Evolutionary conservation across 2,888 invertebrate species (phyloP), one percentile per base, ranked within the genome.

Genomic region (Drosophila cyrtoloma): DNA sequence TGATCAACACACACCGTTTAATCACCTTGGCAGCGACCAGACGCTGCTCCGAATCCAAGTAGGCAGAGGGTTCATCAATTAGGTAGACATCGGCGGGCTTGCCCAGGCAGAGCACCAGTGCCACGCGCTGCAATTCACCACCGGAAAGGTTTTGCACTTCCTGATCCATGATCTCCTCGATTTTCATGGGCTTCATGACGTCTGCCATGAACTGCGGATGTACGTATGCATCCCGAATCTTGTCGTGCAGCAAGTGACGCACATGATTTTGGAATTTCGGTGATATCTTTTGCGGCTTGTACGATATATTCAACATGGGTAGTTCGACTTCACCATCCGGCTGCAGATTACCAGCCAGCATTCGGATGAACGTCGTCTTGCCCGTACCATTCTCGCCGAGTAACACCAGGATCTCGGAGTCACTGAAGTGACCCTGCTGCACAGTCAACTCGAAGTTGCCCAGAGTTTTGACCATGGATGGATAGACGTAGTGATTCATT

Each of bases 201-300:
- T 99, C 99, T 14, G 99, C 98, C 82, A 98, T 96, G 93, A 99
- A 99, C 95, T 97, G 98, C 32, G 99, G 99, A 95, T 99, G 99
- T 81, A 98, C 95, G 92, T 99, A 99, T 26, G 99, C 98, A 94
- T 99, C 99, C 74, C 99, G 95, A 90, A 99, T 99, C 94, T 99
- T 99, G 70, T 99, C 99, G 91, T 99, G 98, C 75, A 99, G 94
- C 91, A 99, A 94, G 91, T 97, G 97, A 56, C 98, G 95, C 6
- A 99, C 99, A 73, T 97, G 95, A 52, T 98, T 98, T 92, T 97
- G 97, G 67, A 97, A 98, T 94, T 98, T 99, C 5, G 99, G 99
- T 82, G 99, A 99, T 93, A 99, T 99, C 94, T 99, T 99, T 95
- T 99, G 99, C 53, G 99, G 99, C 94, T 99, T 99, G 95, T 99